Evolutionary conservation across 1,140 invertebrate species (phyloP), one percentile per base, ranked within the genome.

Genomic region (Metaphire vulgaris): DNA sequence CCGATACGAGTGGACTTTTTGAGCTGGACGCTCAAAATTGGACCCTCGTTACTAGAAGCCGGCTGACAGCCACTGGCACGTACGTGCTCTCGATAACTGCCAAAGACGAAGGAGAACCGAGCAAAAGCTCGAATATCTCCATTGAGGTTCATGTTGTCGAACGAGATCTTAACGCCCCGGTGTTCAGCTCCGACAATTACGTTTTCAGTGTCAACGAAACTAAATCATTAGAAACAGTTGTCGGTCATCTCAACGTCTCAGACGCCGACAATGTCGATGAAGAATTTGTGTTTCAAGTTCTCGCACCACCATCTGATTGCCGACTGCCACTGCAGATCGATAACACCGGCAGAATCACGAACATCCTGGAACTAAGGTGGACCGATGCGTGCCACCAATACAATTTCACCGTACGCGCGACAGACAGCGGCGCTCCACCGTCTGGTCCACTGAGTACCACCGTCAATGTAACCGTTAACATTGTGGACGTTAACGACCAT

Each of bases 221-320:
- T 14, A 26, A 34, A 70, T 14, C 0, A 16, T 14, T 70, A 31
- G 33, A 33, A 71, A 33, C 15, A 33, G 1, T 32, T 26, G 33
- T 56, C 29, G 67, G 68, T 16, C 67, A 70, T n/a, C 28, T 56
- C 16, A 29, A 33, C 30, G 69, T 56, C n/a, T 33, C 26, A n/a
- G 72, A 73, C 21, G 74, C 28, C 1, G 68, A 70, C 28, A 66
- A 76, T 76, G 31, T 15, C 32, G 56, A 70, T 33, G 74, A 70
- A 26, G 28, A 33, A 34, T 28, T 70, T 2, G 64, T 64, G 2
- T 66, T 33, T 32, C 31, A 29, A 21, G 65, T 68, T 2, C 21
- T 75, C n/a, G 26, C 32, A 21, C 31, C 65, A 33, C 30, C 65
- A 33, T n/a, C 56, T 21, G 15, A 33, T 56, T 56, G 41, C 41